A percentile compares a stretch with the other conserved stretches of the same genome.
phyloP scores from a whole-genome alignment of 2,113 vertebrate species.

The Pristiophorus japonicus region DNA sequence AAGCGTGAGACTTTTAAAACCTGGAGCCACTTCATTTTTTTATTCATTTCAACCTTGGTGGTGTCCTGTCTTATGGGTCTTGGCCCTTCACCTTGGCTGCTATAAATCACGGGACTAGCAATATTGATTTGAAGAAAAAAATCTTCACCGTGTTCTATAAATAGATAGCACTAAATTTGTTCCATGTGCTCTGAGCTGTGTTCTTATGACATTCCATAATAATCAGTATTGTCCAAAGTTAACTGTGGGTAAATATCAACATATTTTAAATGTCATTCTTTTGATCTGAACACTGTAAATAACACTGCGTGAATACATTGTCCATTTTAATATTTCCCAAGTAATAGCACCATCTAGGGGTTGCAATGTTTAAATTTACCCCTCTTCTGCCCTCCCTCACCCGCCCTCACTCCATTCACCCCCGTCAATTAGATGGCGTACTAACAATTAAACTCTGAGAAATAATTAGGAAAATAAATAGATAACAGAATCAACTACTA shows the following conservation, averaged over 20 bases:
- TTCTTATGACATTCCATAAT: background rate
- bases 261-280: background rate
- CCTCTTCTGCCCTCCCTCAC: background rate
- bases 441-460: background rate
- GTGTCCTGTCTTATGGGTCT: background rate
- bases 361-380: background rate
- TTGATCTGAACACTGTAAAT: background rate
- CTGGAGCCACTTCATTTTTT: background rate
- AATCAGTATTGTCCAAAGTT: background rate
- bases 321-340: background rate
- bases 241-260: background rate
- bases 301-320: background rate
- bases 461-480: background rate
- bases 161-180: background rate
- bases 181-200: background rate
- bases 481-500: background rate
- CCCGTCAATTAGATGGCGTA: background rate
- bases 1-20: background rate
- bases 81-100: background rate
- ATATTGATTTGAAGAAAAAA: background rate
- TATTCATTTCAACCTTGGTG: background rate
- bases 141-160: background rate
- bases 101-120: background rate
- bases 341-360: constrained; percentile 23
- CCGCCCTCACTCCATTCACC: no score